Evolutionary conservation across 2,888 invertebrate genomes (phyloP).

Genomic region (Mamestra brassicae): DNA sequence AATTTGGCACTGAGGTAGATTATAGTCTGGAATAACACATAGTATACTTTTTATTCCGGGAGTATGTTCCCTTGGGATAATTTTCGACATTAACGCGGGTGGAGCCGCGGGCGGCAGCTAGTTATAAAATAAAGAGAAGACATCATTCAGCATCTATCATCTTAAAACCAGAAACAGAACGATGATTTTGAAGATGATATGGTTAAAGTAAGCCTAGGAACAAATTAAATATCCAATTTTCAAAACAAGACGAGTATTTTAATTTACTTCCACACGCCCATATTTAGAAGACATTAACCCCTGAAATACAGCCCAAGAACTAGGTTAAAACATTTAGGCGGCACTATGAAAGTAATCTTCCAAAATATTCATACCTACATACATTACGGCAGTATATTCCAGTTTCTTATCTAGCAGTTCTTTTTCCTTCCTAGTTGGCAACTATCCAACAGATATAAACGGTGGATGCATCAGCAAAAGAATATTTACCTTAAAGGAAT

Average conservation of each 20-base stretch:
- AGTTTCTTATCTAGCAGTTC: constrained; percentile 51
- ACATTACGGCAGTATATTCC: constrained; percentile 32
- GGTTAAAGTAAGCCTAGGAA: too few relatives aligned
- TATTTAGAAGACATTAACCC: constrained; percentile 21
- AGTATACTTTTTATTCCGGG: too few relatives aligned
- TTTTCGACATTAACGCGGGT: too few relatives aligned
- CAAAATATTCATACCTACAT: constrained; percentile 53
- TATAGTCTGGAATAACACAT: too few relatives aligned
- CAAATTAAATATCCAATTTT: background rate
- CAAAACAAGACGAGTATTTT: background rate
- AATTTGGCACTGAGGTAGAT: too few relatives aligned
- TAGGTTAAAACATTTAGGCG: constrained; percentile 47
- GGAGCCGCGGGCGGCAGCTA: too few relatives aligned
- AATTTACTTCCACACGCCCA: background rate
- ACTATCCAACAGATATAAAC: constrained; percentile 50
- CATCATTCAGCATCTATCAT: too few relatives aligned
- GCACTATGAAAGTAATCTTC: constrained; percentile 52
- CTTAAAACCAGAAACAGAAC: too few relatives aligned
- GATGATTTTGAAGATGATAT: too few relatives aligned
- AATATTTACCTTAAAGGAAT: constrained; percentile 34
- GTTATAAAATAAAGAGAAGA: too few relatives aligned
- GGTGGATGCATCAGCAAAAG: constrained; percentile 45
- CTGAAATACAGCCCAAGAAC: constrained; percentile 7
- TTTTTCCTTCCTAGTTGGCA: constrained; percentile 60
- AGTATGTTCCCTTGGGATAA: too few relatives aligned